These are phyloP conservation scores for Periparus ater DNA, from an alignment of 2,797 vertebrate genomes.

Conservation along the genomic window DNA sequence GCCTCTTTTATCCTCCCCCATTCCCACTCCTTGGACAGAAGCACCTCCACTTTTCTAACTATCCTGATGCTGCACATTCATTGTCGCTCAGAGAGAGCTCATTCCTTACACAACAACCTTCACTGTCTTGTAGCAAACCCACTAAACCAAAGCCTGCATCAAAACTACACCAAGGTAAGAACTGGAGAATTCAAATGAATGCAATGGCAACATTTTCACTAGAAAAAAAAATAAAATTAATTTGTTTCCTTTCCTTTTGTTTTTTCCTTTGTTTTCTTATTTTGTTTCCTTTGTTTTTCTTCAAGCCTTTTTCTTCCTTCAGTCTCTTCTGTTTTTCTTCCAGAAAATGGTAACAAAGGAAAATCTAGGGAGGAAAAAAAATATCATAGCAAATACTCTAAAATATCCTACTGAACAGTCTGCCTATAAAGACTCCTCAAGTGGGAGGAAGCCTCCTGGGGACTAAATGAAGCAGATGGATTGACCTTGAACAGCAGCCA, in stretches of 20 bases:
- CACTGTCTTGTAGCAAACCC: not conserved
- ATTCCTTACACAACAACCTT: not conserved
- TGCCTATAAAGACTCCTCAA: not conserved
- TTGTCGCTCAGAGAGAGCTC: not conserved
- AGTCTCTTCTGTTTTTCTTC: not conserved
- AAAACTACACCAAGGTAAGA: not conserved
- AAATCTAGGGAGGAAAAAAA: not conserved
- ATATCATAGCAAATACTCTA: not conserved
- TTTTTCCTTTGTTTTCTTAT: not conserved
- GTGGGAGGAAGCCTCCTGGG: not conserved
- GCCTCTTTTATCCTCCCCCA: not conserved
- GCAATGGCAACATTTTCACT: not conserved
- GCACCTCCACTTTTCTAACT: not conserved
- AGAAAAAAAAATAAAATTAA: not conserved
- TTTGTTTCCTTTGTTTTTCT: not conserved
- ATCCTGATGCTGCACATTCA: not conserved
- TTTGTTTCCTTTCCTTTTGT: fast-evolving
- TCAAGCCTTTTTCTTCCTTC: not conserved
- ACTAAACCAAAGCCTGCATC: not conserved
- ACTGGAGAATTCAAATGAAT: not conserved
- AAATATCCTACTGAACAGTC: not conserved
- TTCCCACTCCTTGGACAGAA: not conserved
- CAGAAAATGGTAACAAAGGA: not conserved
- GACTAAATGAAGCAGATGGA: not conserved
- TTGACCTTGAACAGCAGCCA: conserved; percentile 10